Base-by-base conservation (phyloP, 2,113 vertebrate genomes). In the Bostrychus sinensis region DNA sequence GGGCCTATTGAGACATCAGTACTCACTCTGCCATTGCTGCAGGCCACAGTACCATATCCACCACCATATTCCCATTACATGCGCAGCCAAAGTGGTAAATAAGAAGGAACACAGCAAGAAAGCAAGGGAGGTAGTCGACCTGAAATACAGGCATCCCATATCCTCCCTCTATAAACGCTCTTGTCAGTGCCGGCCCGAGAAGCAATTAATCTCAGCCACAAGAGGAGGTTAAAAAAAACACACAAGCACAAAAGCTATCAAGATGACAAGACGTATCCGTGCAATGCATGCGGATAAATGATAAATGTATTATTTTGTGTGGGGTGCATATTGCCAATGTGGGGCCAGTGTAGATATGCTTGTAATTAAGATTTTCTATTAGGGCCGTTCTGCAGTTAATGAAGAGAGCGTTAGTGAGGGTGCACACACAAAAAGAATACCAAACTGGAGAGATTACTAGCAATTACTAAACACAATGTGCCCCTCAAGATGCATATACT, bases 171-270 rank as follows among this genome's bases (percentile, higher is more conserved):
- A 88, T 91, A 89, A 92, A 90, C n/a, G 66, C 78, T 82, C 74
- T 86, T 91, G 89, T 90, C 86, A 88, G 75, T 77, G 60, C 20
- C 68, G 50, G 57, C 42, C 71, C 59, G 54, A 64, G 57, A 62
- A 84, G 82, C 81, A 90, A 91, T 91, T 91, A 82, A 91, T 91
- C 89, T 89, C 65, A 63, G 79, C 68, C 58, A 51, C 26, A 23
- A 63, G 80, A 77, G 70, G 74, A 85, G 69, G 80, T 62, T 66
- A 73, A 68, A 51, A 51, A 58, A 58, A 72, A 55, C n/a, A 85
- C 72, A 69, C 79, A 66, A 83, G 77, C 73, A 88, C 78, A 89
- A 86, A 89, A 84, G 88, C 85, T 83, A 88, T 88, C 75, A 76
- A 72, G 88, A 89, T 86, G 91, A 90, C 86, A 88, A 74, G 81